phyloP scores from a whole-genome alignment of 2,888 invertebrate genomes.

The Allophyes oxyacanthae region DNA sequence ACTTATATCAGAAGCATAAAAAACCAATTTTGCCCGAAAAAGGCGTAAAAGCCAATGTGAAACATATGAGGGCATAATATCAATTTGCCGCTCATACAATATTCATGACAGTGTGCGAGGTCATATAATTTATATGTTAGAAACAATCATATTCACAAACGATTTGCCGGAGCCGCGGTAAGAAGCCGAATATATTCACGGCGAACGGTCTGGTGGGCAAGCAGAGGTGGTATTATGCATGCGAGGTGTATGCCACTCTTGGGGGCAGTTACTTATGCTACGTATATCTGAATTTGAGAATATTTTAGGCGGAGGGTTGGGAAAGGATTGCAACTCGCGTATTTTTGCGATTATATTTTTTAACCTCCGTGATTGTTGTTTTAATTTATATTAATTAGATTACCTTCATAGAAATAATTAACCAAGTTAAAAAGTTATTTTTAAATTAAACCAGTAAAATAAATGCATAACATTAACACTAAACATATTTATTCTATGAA shows the following conservation, averaged over 20 bases:
- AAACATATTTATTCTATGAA: too few relatives aligned
- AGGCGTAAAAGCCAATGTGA: constrained; percentile 78
- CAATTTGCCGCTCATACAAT: constrained; percentile 87
- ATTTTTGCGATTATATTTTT: neutral
- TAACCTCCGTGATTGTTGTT: neutral
- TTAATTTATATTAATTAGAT: too few relatives aligned
- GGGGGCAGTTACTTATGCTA: constrained; percentile 85
- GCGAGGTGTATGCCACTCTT: constrained; percentile 81
- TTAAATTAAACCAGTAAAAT: too few relatives aligned
- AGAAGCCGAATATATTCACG: constrained; percentile 67
- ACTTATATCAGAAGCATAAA: constrained; percentile 80
- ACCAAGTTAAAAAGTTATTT: too few relatives aligned
- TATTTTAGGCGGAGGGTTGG: constrained; percentile 45
- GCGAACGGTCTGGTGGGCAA: constrained; percentile 53
- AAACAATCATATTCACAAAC: constrained; percentile 83
- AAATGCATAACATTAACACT: too few relatives aligned
- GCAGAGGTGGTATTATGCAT: constrained; percentile 79
- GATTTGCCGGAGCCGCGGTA: constrained; percentile 77
- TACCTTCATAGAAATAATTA: too few relatives aligned
- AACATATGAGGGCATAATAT: constrained; percentile 83
- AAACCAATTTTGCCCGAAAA: constrained; percentile 79
- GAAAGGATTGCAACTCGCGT: constrained; percentile 46
- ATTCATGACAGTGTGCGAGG: constrained; percentile 84
- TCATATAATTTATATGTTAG: constrained; percentile 89
- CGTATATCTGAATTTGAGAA: constrained; percentile 71